Conservation (phyloP, 2,888 invertebrate genomes). For the Hymenopus coronatus region DNA sequence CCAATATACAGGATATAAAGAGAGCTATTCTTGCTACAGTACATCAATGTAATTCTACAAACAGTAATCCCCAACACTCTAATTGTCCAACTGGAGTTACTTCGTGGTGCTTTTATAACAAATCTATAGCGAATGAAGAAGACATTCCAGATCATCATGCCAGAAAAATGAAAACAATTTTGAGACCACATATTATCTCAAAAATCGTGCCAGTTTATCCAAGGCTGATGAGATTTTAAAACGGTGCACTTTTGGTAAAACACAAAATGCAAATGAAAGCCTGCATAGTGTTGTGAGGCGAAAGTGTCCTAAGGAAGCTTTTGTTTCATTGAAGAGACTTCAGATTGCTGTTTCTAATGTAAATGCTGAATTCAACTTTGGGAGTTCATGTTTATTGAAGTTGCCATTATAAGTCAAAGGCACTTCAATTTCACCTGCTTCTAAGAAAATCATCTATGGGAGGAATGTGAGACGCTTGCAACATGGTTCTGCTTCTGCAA, state of each 20-base stretch:
- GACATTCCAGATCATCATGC: neutral
- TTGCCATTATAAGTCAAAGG: neutral
- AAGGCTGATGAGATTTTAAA: neutral
- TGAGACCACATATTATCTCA: neutral
- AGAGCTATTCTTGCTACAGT: neutral
- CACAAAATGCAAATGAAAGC: slow-evolving; percentile 11
- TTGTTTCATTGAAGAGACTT: neutral
- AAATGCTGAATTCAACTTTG: neutral
- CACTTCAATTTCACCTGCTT: neutral
- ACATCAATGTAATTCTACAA: neutral
- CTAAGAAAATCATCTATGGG: neutral
- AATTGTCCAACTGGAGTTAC: neutral
- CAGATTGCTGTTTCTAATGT: neutral
- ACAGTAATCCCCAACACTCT: neutral
- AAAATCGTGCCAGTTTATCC: neutral
- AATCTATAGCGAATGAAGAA: neutral
- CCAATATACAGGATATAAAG: slow-evolving; percentile 7
- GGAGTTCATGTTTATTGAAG: neutral
- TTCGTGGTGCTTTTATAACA: neutral
- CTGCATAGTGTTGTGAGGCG: neutral
- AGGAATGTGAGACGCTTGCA: neutral
- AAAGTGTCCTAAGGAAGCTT: neutral
- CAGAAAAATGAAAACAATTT: neutral
- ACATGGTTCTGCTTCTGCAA: neutral
- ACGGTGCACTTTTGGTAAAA: neutral